Base-by-base conservation (phyloP, 2,888 invertebrate species). In the Cylloceria caligata region DNA sequence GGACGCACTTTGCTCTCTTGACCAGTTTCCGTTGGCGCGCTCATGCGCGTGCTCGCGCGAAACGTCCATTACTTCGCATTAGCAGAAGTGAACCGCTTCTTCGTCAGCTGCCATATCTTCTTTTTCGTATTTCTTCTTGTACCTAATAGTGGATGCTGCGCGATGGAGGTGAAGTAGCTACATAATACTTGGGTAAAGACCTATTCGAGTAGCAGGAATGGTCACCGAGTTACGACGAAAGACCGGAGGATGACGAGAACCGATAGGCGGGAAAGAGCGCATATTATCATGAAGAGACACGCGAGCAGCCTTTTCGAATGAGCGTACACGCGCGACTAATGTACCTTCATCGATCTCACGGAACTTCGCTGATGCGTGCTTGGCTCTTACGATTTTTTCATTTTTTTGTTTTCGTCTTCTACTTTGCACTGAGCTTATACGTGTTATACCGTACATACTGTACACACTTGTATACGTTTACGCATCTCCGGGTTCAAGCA, bases 61-160 rank as follows among this genome's bases (percentile, higher is more conserved):
- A 74, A 71, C 78, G 81, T 78, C 78, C 78, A 81, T 81, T 81
- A 81, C 78, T 78, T 73, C 69, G 81, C 77, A 81, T 81, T 81
- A 81, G 73, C 68, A 73, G 73, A 67, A 81, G 68, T 78, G 81
- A 78, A 78, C 81, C 81, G 65, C 78, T 81, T 81, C 81, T 78
- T 81, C 69, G 55, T 69, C 72, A 67, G 55, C 67, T 24, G 60
- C 62, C 57, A 16, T 64, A 73, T 72, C 47, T 69, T 77, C 81
- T 77, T 81, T 68, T 55, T 55, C 69, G 39, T 55, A 52, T 52
- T 69, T 69, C 52, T 39, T 69, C 69, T 39, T 45, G 30, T 60
- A 60, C 34, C 27, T 60, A 34, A 55, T n/a, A 30, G 64, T 67
- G 65, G 11, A 21, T 21, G 57, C 34, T 42, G 30, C 45, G 27